Evolutionary conservation across 2,888 invertebrate species (phyloP).

Genomic region (Microctonus hyperodae): DNA sequence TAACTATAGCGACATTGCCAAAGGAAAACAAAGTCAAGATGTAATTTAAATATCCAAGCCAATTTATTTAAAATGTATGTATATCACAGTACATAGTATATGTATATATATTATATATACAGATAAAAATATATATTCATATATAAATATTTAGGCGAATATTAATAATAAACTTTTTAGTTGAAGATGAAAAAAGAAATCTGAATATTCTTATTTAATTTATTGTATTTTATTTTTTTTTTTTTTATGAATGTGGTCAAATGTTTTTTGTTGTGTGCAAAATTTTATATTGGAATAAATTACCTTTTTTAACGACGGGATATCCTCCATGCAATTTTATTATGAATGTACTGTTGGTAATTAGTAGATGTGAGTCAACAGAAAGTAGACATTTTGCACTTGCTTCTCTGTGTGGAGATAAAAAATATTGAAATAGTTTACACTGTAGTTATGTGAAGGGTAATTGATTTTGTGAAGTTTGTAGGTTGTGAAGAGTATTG

Average conservation of each 20-base stretch:
- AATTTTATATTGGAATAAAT: no score
- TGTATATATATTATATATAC: no score
- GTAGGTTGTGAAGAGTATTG: no score
- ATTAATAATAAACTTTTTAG: background rate
- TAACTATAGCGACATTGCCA: slow-evolving; percentile 25
- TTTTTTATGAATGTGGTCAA: background rate
- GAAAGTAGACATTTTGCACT: no score
- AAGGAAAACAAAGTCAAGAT: slow-evolving; percentile 1
- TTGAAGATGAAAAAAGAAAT: background rate
- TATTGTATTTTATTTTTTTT: background rate
- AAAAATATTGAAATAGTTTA: no score
- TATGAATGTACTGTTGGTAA: background rate
- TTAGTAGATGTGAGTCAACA: no score
- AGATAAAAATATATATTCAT: background rate
- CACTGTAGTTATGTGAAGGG: no score
- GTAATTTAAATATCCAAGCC: background rate
- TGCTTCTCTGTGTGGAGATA: no score
- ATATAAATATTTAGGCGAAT: background rate
- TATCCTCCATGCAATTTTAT: background rate
- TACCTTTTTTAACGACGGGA: no score
- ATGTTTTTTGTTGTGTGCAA: no score
- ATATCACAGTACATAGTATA: no score
- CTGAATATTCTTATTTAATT: background rate
- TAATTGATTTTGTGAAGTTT: no score
- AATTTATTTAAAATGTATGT: background rate